Percentiles rank a stretch among this genome's conserved stretches.
phyloP scores from a whole-genome alignment of 2,797 vertebrate genomes.

The Sciurus vulgaris region DNA sequence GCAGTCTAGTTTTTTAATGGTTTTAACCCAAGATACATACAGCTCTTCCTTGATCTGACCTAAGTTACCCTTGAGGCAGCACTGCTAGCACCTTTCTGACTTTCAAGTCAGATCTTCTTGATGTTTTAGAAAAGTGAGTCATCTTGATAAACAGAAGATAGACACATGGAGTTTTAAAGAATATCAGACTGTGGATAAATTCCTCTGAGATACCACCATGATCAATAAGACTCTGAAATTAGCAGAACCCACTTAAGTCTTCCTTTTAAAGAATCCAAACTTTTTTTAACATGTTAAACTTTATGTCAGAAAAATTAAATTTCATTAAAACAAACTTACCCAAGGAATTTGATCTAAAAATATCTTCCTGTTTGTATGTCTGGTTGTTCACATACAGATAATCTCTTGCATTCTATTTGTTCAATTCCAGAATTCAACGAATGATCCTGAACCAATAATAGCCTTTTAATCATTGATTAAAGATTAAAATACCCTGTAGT shows the following conservation, averaged over 20 bases:
- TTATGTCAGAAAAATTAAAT: conserved; percentile 42
- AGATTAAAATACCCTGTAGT: not conserved
- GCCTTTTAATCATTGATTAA: conserved; percentile 37
- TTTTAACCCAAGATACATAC: not conserved
- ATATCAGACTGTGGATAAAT: not conserved
- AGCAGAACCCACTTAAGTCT: not conserved
- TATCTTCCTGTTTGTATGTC: not conserved
- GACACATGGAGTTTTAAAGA: not conserved
- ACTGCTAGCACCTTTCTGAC: not conserved
- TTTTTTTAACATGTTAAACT: conserved; percentile 27
- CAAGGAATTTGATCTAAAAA: conserved; percentile 1
- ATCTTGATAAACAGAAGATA: conserved; percentile 28
- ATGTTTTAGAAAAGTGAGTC: conserved; percentile 27
- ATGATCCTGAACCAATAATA: not conserved
- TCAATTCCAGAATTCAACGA: conserved; percentile 51
- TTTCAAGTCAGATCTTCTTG: not conserved
- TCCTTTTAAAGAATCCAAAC: conserved; percentile 29
- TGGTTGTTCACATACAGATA: not conserved
- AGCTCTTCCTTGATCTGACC: not conserved
- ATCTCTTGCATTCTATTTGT: not conserved
- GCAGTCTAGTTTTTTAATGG: not conserved
- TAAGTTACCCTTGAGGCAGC: not conserved
- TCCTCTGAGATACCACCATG: not conserved
- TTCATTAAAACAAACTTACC: conserved; percentile 3
- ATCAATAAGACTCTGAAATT: not conserved